Evolutionary conservation across 1,140 invertebrate genomes (phyloP), one percentile per base, ranked within the genome.

Genomic region (Drosophila melanica): DNA sequence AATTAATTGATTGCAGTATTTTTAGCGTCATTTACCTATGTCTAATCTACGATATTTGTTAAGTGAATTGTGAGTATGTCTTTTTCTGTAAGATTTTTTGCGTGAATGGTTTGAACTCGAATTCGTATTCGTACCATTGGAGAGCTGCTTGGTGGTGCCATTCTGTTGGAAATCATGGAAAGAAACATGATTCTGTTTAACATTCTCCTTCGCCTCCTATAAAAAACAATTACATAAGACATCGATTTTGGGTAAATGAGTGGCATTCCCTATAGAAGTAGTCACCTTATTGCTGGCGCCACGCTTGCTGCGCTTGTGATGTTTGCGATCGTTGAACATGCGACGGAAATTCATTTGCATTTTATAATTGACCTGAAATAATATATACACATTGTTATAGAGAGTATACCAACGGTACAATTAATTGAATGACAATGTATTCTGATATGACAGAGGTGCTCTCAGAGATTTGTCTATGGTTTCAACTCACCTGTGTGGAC

Each of bases 311-410:
- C 96, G 94, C 90, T 97, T 96, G 81, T 97, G 94, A 92, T 97
- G 95, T 90, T 96, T 95, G 75, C 96, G 95, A 91, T 98, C 96
- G 59, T 92, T 92, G 35, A 98, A 95, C 92, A 98, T 94, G 16
- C 96, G 94, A 48, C 97, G 94, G 85, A 98, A 97, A 90, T 98
- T 98, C 94, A 97, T 96, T 92, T 97, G 96, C 92, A 97, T 97
- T 91, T 96, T 96, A 92, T 98, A 98, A 93, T 97, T 98, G 82
- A 98, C 96, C 93, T 94, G 45, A n/a, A 90, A 90, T 18, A 5
- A 53, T 11, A 23, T 50, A 50, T 9, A 35, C 59, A 71, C 42
- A 44, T 58, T 23, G 20, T 2, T 18, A 23, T 58, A 14, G 14
- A 14, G 14, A 8, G 41, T 44, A 16, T 44, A 8, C 41, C 10